Evolutionary conservation across 2,888 invertebrate species (phyloP).

Genomic region (Scrobipalpa atriplicella): DNA sequence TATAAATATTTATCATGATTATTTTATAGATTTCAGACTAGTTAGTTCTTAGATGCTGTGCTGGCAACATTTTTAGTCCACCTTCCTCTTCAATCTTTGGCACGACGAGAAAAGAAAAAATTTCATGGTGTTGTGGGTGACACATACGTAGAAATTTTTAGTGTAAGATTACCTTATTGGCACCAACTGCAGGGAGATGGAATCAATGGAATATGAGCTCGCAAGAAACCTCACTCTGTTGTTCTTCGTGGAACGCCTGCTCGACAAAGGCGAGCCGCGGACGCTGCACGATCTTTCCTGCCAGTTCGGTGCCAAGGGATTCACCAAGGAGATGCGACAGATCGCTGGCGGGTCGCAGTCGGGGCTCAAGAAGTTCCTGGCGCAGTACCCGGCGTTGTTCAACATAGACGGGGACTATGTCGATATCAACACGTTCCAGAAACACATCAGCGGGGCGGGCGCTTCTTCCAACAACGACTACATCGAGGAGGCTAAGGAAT

Average conservation of each 20-base stretch:
- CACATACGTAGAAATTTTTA: conserved; percentile 81
- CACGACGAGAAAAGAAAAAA: conserved; percentile 67
- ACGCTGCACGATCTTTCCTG: conserved; percentile 99
- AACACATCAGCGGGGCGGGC: conserved; percentile 82
- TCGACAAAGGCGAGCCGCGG: conserved; percentile 98
- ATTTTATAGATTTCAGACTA: not conserved
- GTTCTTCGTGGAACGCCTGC: conserved; percentile 98
- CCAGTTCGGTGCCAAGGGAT: conserved; percentile 99
- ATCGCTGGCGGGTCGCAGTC: conserved; percentile 98
- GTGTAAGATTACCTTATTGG: conserved; percentile 77
- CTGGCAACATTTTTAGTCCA: conserved; percentile 49
- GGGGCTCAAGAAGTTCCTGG: conserved; percentile 97
- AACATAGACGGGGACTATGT: conserved; percentile 96
- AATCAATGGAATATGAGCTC: conserved; percentile 96
- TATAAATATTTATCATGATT: too few species aligned
- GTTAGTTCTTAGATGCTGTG: not conserved
- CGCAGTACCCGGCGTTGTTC: conserved; percentile 98
- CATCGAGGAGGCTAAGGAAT: conserved; percentile 98
- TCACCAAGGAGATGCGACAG: conserved; percentile 99
- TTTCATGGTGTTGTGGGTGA: conserved; percentile 83
- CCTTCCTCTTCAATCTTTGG: conserved; percentile 67
- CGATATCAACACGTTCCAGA: conserved; percentile 91
- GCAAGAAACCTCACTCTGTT: conserved; percentile 97
- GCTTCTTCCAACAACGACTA: conserved; percentile 90
- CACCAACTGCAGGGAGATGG: conserved; percentile 87